A percentile compares a stretch with the other conserved stretches of the same genome.
Evolutionary conservation across 1,140 invertebrate species (phyloP).

Genomic region (Pteromalus puparum): DNA sequence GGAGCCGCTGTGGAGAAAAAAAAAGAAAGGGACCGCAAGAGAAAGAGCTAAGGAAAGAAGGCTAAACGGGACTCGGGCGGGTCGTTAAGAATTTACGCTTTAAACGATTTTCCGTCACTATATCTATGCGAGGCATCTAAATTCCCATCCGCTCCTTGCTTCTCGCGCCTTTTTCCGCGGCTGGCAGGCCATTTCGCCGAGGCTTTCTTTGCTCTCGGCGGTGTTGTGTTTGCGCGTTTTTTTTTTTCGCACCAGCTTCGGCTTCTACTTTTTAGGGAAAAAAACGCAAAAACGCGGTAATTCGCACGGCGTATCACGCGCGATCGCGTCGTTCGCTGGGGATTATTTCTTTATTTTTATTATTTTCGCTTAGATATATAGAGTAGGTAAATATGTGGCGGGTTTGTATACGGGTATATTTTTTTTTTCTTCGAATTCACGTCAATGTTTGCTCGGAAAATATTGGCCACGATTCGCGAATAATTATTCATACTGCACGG

Average conservation of each 20-base stretch:
- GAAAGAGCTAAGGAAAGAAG: not conserved
- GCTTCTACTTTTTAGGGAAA: not conserved
- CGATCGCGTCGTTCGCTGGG: too few species aligned
- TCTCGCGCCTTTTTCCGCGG: not conserved
- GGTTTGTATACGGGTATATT: too few species aligned
- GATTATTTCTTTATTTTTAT: too few species aligned
- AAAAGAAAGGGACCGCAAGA: not conserved
- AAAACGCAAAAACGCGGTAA: not conserved
- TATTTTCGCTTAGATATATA: too few species aligned
- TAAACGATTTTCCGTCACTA: conserved; percentile 10
- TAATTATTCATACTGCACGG: too few species aligned
- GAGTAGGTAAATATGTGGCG: too few species aligned
- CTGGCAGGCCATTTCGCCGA: not conserved
- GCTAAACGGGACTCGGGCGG: not conserved
- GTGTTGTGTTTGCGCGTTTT: not conserved
- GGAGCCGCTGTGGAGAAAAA: not conserved
- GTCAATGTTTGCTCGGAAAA: too few species aligned
- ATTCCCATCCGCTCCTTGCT: not conserved
- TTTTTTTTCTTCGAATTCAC: too few species aligned
- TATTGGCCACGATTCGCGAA: too few species aligned
- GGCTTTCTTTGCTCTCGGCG: not conserved
- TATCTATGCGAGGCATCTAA: conserved; percentile 7
- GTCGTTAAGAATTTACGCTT: conserved; percentile 14
- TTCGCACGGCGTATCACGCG: not conserved
- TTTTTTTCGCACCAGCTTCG: not conserved